A percentile compares a stretch with the other conserved stretches of the same genome.
Conservation (phyloP, 2,113 vertebrate species). For the Hippocampus abdominalis region DNA sequence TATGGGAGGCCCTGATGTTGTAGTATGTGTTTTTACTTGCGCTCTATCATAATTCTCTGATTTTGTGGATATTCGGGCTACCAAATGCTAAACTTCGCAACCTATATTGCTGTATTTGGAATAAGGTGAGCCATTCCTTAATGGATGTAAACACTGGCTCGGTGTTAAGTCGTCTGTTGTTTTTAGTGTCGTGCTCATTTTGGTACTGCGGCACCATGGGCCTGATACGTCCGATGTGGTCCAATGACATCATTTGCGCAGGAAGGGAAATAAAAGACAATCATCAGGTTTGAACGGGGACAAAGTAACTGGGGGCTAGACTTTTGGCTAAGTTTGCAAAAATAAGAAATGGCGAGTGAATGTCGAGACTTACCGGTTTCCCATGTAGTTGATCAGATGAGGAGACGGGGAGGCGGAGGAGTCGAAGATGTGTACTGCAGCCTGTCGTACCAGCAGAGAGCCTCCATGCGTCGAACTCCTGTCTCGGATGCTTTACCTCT, state of each 20-base stretch:
- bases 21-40: not conserved
- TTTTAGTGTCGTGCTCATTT: not conserved
- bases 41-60: not conserved
- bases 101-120: not conserved
- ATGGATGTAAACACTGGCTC: no score
- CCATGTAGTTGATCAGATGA: constrained; percentile 32
- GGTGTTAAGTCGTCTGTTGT: not conserved
- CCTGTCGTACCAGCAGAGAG: constrained; percentile 41
- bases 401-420: not conserved
- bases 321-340: constrained; percentile 43
- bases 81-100: not conserved
- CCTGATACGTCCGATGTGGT: constrained; percentile 42
- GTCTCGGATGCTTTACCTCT: constrained; percentile 39
- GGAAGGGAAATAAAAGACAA: not conserved
- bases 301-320: not conserved
- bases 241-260: constrained; percentile 40
- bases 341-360: constrained; percentile 3
- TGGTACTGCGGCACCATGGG: constrained; percentile 61
- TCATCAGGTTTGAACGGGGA: constrained; percentile 21
- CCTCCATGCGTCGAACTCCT: constrained; percentile 18
- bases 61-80: not conserved
- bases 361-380: constrained; percentile 56
- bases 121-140: not conserved
- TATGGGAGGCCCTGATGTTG: not conserved
- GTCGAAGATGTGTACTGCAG: constrained; percentile 11